Conservation (phyloP, 2,888 invertebrate species). For the Pseudeuparius sepicola region DNA sequence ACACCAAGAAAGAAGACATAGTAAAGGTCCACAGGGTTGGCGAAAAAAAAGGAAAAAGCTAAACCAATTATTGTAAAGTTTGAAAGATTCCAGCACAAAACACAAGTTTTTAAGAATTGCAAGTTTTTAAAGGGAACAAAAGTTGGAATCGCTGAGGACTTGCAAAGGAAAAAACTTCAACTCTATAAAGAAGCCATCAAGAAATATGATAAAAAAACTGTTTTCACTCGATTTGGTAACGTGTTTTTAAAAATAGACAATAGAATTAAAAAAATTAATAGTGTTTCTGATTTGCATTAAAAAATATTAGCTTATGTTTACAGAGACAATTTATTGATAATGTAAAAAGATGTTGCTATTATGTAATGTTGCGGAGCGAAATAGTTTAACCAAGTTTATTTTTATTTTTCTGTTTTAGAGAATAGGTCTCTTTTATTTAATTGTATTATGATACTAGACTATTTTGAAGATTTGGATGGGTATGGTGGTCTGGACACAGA, state of each 20-base stretch:
- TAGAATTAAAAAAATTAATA: slow-evolving; percentile 4
- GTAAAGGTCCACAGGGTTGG: neutral
- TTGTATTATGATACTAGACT: no score
- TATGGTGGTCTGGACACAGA: no score
- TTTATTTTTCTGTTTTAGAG: no score
- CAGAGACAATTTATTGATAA: no score
- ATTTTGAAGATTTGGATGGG: no score
- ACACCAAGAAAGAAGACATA: slow-evolving; percentile 4
- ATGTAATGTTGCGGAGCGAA: no score
- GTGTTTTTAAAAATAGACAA: slow-evolving; percentile 1
- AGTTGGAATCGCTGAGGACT: slow-evolving; percentile 4
- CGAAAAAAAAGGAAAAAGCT: slow-evolving; percentile 1
- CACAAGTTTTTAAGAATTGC: slow-evolving; percentile 2
- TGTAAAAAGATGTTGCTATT: no score
- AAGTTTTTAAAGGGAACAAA: neutral
- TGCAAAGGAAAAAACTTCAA: neutral
- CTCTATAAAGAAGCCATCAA: neutral
- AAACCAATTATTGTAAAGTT: no score
- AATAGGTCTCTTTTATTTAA: no score
- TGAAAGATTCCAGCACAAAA: neutral
- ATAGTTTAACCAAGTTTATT: no score
- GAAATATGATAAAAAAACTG: slow-evolving; percentile 1
- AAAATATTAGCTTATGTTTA: no score
- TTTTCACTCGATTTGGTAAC: slow-evolving; percentile 3
- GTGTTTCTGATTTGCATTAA: no score